These are phyloP conservation scores for Drosophila quadrilineata DNA, from an alignment of 1,140 invertebrate genomes.

Conservation along the genomic window DNA sequence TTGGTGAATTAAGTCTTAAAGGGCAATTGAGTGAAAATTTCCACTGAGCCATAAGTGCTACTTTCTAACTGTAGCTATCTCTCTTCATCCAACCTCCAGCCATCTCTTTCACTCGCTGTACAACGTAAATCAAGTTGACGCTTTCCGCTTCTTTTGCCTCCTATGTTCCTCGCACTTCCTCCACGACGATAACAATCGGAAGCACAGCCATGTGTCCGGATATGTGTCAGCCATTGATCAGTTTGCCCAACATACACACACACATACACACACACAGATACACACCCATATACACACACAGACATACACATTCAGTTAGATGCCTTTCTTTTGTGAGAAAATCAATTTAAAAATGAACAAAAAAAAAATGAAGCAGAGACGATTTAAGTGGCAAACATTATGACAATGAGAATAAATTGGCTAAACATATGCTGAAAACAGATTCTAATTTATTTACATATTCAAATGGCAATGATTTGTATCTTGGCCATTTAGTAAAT, in stretches of 20 bases:
- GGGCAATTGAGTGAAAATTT: slow-evolving; percentile 80
- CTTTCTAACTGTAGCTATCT: too few relatives aligned
- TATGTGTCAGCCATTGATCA: slow-evolving; percentile 69
- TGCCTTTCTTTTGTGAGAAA: slow-evolving; percentile 15
- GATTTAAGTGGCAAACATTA: slow-evolving; percentile 22
- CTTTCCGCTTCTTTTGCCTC: background rate
- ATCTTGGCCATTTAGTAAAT: too few relatives aligned
- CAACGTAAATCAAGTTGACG: slow-evolving; percentile 51
- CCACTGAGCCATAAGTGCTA: slow-evolving; percentile 66
- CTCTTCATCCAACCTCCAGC: too few relatives aligned
- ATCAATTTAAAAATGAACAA: slow-evolving; percentile 40
- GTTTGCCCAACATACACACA: too few relatives aligned
- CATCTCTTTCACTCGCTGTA: too few relatives aligned
- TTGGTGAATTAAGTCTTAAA: slow-evolving; percentile 78
- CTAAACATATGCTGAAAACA: too few relatives aligned
- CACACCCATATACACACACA: too few relatives aligned
- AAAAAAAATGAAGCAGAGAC: slow-evolving; percentile 12
- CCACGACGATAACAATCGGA: slow-evolving; percentile 39
- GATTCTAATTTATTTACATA: too few relatives aligned
- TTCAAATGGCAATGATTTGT: too few relatives aligned
- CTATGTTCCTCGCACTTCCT: background rate
- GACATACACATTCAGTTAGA: background rate
- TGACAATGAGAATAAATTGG: background rate
- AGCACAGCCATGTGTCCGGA: slow-evolving; percentile 55
- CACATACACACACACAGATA: too few relatives aligned